Base-by-base conservation (phyloP, 2,797 vertebrate species). In the Pangasius krempfi region DNA sequence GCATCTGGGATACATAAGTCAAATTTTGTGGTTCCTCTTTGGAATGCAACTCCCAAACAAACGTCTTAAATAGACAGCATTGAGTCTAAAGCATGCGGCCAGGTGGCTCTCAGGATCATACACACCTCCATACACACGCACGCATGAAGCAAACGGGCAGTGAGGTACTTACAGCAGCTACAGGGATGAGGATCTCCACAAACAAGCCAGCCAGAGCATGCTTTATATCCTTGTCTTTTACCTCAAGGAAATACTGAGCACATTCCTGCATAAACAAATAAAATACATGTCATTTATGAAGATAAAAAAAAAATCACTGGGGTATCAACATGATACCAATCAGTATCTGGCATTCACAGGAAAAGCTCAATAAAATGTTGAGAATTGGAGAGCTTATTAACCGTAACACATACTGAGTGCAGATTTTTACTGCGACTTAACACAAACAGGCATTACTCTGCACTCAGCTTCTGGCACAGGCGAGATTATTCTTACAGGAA, bases 201-300 rank as follows among this genome's bases (percentile, higher is more conserved):
- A 99, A 99, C 92, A 99, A 97, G 92, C 99, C 99, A 81, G 99
- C 99, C 89, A 99, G 96, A 60, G 99, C 98, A 88, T 99, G 99
- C 91, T 99, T 99, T 93, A 99, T 97, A 94, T 99, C 99, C 94
- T 99, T 99, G 95, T 99, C 99, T 95, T 99, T 99, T 89, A 99
- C 99, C 96, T 99, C 99, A 93, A 99, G 96, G 94, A 99, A 99
- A 95, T 99, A 99, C 86, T 99, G 99, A 88, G 99, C 99, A 95
- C 99, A 99, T 95, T 99, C 99, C 98, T 99, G 89, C 16, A 88
- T 5, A 73, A 80, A 89, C 68, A 85, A 52, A 84, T 87, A 64
- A 33, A 56, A 79, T 14, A 84, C 20, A 73, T 7, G 12, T 84
- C 64, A 62, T 33, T 64, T 58, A 58, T 58, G 10, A 54, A 3